These are phyloP conservation scores for Heterodera carotae DNA, from an alignment of 1,140 invertebrate genomes.

Conservation along the genomic window DNA sequence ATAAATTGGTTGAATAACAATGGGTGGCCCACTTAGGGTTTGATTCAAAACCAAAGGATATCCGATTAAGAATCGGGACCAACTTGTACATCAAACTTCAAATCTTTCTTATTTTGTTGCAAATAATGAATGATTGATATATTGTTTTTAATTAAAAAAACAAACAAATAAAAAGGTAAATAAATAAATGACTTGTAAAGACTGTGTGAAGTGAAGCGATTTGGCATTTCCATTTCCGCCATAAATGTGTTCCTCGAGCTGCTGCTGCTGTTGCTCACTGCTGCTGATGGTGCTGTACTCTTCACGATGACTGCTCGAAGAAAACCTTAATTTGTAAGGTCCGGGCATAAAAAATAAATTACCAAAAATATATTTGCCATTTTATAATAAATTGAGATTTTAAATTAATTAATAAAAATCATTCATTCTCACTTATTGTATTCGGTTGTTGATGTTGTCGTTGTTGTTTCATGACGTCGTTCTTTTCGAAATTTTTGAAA, in stretches of 20 bases:
- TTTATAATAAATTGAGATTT: neutral
- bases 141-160: neutral
- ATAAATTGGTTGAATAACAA: no score
- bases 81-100: no score
- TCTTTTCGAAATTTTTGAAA: neutral
- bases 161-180: neutral
- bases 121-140: no score
- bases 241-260: constrained; percentile 1
- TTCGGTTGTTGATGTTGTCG: neutral
- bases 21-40: no score
- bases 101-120: no score
- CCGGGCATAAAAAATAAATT: no score
- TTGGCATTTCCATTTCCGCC: neutral
- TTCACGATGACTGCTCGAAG: neutral
- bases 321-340: neutral
- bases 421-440: neutral
- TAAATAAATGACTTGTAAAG: neutral
- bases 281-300: neutral
- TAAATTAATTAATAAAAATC: neutral
- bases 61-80: no score
- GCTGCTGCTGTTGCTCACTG: no score
- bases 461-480: neutral
- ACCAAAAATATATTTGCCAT: no score
- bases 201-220: neutral
- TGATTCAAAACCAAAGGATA: no score